Base-by-base conservation (phyloP, 2,113 vertebrate genomes). In the Turdus rufiventris region DNA sequence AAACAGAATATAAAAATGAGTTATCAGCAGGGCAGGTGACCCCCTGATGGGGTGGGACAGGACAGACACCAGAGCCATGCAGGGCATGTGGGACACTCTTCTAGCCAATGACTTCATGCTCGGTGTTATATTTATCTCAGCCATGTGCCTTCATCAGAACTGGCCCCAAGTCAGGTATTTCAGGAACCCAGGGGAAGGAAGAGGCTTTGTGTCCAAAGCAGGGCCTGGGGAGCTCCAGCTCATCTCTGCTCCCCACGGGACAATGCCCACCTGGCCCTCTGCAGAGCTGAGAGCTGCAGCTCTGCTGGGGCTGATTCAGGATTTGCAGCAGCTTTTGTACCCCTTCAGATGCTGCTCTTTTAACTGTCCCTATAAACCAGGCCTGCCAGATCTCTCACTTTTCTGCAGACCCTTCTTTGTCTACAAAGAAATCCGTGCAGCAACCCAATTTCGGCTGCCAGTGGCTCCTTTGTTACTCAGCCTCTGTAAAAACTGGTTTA, bases 281-380 rank as follows among this genome's bases (percentile, higher is more conserved):
- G 89, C 80, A 88, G 81, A 78, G 86, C 77, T 14, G 7, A 24
- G 82, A 83, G 56, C 87, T 20, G 80, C 40, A 65, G 54, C 50
- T 75, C 77, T 82, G 74, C 80, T 60, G 42, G n/a, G 53, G 74
- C 82, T 62, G 58, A 80, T 83, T 94, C 75, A 62, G 74, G 58
- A 57, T 74, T 48, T 88, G 91, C 66, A 88, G 71, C 66, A 80
- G 85, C 75, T 73, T 95, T 93, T 96, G 61, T 81, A 34, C 33
- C 78, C 78, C 73, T 90, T 95, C 75, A 95, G 63, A 70, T 73
- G 78, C 88, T 85, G 4, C 36, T 91, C 88, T 96, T 93, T 89
- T 71, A 85, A 88, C 42, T 40, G 38, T 51, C 14, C 62, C 85
- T 48, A 56, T 40, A 88, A 89, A 70, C 56, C 13, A 56, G 78